Conservation (phyloP, 2,888 invertebrate genomes). For the Stomorhina lunata region DNA sequence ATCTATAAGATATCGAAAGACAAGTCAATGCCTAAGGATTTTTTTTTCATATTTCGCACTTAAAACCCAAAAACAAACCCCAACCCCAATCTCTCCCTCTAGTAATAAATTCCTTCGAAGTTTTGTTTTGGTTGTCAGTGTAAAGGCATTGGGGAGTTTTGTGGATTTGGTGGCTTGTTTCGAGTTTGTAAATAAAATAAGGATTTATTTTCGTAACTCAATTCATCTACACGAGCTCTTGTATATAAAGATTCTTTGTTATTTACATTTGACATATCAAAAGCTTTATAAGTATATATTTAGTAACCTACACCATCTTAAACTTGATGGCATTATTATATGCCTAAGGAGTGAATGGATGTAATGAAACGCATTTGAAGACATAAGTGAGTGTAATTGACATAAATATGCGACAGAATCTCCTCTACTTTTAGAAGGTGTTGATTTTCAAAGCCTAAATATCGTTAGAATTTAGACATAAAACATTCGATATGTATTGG, state of each 20-base stretch:
- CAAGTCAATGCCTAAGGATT: no score
- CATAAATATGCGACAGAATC: background rate
- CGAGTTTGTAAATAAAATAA: background rate
- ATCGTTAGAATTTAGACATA: no score
- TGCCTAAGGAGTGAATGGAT: background rate
- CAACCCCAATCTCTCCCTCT: no score
- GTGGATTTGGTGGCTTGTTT: no score
- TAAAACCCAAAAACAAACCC: background rate
- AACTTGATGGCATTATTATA: background rate
- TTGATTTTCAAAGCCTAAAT: no score
- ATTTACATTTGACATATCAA: background rate
- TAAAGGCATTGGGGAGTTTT: background rate
- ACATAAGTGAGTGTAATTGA: background rate
- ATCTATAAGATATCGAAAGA: no score
- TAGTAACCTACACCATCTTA: background rate
- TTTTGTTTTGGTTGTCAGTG: background rate
- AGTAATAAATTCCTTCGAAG: background rate
- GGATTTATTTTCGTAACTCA: background rate
- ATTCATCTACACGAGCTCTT: background rate
- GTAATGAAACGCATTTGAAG: background rate
- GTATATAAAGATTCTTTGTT: background rate
- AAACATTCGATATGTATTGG: no score
- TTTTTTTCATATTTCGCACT: background rate
- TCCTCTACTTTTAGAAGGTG: background rate
- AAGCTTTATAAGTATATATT: background rate